Conservation (phyloP, 2,797 vertebrate species). For the Urocyon cinereoargenteus region DNA sequence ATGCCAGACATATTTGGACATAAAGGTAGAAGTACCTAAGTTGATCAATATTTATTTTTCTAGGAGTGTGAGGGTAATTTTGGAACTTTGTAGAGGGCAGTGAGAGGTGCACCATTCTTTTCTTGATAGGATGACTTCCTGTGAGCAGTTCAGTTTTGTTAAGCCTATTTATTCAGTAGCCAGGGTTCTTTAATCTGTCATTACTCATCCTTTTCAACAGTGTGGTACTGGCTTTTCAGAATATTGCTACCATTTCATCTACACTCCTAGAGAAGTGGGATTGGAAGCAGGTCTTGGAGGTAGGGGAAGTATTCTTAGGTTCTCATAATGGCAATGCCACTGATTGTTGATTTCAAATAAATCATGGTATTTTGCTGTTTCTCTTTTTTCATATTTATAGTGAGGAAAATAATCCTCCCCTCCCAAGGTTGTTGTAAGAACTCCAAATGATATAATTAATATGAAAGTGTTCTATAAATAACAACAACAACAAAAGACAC, state of each 20-base stretch:
- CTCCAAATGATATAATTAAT: background rate
- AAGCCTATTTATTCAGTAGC: background rate
- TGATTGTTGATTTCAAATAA: conserved; percentile 18
- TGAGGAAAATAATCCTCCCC: background rate
- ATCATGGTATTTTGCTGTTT: background rate
- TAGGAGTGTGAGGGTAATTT: background rate
- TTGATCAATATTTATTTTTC: conserved; percentile 30
- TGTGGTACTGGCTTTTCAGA: background rate
- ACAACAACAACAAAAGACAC: background rate
- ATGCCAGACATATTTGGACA: background rate
- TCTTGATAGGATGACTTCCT: background rate
- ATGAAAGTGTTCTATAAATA: background rate
- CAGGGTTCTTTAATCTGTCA: background rate
- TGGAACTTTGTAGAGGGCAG: background rate
- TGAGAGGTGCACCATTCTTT: background rate
- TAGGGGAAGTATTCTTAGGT: background rate
- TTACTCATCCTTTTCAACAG: background rate
- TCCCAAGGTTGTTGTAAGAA: background rate
- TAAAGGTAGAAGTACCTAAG: background rate
- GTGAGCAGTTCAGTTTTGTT: conserved; percentile 9
- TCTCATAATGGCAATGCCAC: background rate
- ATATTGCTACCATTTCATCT: background rate
- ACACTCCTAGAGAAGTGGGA: background rate
- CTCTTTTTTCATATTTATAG: background rate
- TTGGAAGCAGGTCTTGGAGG: background rate